Conservation (phyloP, 2,888 invertebrate genomes). For the Nymphalis c-album region DNA sequence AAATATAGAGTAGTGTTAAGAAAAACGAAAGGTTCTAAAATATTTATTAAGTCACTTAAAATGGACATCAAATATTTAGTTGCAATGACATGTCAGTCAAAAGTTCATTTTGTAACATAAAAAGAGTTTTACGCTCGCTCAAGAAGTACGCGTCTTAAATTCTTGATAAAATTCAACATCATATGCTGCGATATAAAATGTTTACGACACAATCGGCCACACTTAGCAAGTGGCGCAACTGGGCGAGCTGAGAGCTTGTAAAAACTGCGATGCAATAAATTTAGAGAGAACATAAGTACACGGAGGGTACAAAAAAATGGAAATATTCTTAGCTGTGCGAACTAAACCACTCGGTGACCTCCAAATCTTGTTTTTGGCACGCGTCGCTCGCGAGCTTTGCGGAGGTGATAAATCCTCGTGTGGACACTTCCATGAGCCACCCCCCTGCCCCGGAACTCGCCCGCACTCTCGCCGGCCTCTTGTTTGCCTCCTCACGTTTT, state of each 20-base stretch:
- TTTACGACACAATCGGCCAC: slow-evolving; percentile 10
- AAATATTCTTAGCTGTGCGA: slow-evolving; percentile 4
- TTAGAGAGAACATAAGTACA: slow-evolving; percentile 3
- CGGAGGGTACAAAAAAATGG: background rate
- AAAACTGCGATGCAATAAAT: slow-evolving; percentile 23
- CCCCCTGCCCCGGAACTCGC: slow-evolving; percentile 23
- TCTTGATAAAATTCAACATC: slow-evolving; percentile 15
- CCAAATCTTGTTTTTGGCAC: slow-evolving; percentile 20
- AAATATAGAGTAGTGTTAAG: too few relatives aligned
- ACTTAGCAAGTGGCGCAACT: slow-evolving; percentile 9
- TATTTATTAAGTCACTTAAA: background rate
- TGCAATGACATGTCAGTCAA: background rate
- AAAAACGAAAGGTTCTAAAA: background rate
- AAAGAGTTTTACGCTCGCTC: background rate
- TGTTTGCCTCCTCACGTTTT: slow-evolving; percentile 70
- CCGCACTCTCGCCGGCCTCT: slow-evolving; percentile 29
- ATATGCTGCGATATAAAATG: slow-evolving; percentile 14
- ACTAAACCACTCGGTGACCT: slow-evolving; percentile 18
- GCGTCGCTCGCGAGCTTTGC: slow-evolving; percentile 9
- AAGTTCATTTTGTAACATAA: background rate
- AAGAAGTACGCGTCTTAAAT: slow-evolving; percentile 15
- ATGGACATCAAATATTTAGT: background rate
- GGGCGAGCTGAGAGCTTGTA: slow-evolving; percentile 11
- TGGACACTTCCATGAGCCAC: slow-evolving; percentile 50
- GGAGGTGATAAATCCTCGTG: slow-evolving; percentile 57